Base-by-base conservation (phyloP, 64 coral and sea anemone species). In the Stichodactyla mertensii region DNA sequence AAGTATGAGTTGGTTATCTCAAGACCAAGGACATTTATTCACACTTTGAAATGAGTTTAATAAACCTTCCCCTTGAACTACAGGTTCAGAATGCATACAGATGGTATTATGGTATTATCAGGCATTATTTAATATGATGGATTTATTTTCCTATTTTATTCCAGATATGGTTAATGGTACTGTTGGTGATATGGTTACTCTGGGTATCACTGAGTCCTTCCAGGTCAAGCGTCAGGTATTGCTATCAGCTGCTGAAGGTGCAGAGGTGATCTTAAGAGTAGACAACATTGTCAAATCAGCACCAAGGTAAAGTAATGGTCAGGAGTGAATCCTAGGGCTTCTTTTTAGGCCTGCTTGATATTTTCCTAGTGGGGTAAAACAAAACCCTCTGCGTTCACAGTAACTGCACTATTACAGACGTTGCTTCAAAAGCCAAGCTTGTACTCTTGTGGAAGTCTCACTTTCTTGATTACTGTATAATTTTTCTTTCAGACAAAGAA, bases 201-300 rank as follows among this genome's bases (percentile, higher is more conserved):
- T 99, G 59, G 97, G 97, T 55, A 92, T 99, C 23, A 99, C 97
- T 4, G 97, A 99, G 64, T 99, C 97, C 5, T 99, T 88, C 77
- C 87, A 99, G 58, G 97, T 99, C 27, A 99, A 99, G 88, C 89
- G 87, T 13, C 97, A 99, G 83, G 97, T 99, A 3, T 78, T 99
- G 8, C 24, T 90, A 16, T 99, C 97, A 70, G 93, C 97, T 16
- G 97, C 97, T 15, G 97, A 99, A 69, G 97, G 92, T 12, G 97
- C 97, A 1, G 97, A 99, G 77, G 94, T 99, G 90, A 99, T 99
- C 53, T 70, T 99, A 56, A 92, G 97, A 74, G 97, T 99, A 12
- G 97, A 99, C 77, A 92, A 95, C 78, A 99, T 99, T 52, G 93
- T 99, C 23, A 99, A 99, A 57, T 93, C 97, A 36, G 97, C 97